Conservation (phyloP, 1,140 invertebrate genomes). For the Drosophila eugracilis region DNA sequence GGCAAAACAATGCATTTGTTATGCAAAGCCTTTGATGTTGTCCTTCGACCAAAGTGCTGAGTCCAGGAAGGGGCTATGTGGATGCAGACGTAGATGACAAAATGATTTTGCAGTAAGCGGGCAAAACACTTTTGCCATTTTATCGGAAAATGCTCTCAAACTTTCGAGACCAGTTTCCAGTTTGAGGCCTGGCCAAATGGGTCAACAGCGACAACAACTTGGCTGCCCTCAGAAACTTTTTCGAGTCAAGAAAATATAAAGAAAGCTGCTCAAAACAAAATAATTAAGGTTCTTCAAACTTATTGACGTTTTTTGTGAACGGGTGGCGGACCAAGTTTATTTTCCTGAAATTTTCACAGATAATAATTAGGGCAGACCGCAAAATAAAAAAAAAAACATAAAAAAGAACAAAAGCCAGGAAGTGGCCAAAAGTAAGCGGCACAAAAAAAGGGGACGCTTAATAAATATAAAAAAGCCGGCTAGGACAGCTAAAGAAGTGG, state of each 20-base stretch:
- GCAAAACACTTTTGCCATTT: conserved; percentile 39
- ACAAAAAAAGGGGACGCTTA: conserved; percentile 46
- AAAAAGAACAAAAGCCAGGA: conserved; percentile 62
- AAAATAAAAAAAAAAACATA: conserved; percentile 10
- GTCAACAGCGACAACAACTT: conserved; percentile 52
- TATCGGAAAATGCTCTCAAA: conserved; percentile 48
- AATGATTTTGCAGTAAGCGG: conserved; percentile 52
- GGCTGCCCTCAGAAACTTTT: conserved; percentile 47
- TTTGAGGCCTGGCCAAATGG: conserved; percentile 59
- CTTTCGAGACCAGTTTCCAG: conserved; percentile 24
- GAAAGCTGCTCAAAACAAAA: conserved; percentile 46
- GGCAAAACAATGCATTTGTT: conserved; percentile 75
- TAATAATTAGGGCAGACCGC: conserved; percentile 67
- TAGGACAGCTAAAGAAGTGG: conserved; percentile 20
- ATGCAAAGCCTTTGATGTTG: conserved; percentile 81
- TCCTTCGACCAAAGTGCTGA: conserved; percentile 58
- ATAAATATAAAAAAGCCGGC: conserved; percentile 70
- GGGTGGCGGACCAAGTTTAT: conserved; percentile 26
- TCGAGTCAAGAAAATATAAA: conserved; percentile 15
- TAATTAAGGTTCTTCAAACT: conserved; percentile 75
- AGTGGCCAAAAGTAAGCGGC: conserved; percentile 41
- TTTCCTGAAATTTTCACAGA: conserved; percentile 55
- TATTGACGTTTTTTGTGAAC: conserved; percentile 61
- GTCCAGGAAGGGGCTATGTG: conserved; percentile 14
- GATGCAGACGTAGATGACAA: conserved; percentile 56